Conservation (phyloP, 2,888 invertebrate genomes). For the Ceratothoa steindachneri region DNA sequence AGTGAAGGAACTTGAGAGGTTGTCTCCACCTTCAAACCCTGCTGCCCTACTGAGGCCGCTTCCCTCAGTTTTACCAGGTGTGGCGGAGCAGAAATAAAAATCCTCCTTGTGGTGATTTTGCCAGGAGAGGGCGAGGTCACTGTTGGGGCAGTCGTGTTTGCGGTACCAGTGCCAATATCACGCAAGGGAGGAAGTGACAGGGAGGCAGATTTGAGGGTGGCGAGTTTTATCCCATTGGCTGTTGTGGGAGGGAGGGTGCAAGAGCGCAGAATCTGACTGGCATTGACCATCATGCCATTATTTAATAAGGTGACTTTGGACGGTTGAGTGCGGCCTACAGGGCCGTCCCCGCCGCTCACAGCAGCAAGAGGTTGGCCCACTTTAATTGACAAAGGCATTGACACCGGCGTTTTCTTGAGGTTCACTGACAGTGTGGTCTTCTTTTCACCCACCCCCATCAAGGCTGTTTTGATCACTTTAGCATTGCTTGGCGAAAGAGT, state of each 20-base stretch:
- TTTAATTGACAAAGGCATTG: not conserved
- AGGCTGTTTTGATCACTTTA: not conserved
- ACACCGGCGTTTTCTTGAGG: not conserved
- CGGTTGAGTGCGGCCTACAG: no score
- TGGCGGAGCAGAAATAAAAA: not conserved
- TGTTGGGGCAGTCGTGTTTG: not conserved
- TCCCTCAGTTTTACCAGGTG: not conserved
- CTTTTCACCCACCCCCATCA: not conserved
- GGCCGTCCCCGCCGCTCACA: not conserved
- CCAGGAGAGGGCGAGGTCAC: not conserved
- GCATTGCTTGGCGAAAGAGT: not conserved
- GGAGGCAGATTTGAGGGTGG: not conserved
- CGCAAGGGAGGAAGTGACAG: not conserved
- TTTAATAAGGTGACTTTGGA: not conserved
- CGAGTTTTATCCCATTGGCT: not conserved
- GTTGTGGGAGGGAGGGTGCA: not conserved
- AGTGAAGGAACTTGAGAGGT: not conserved
- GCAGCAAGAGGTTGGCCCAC: not conserved
- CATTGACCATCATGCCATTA: not conserved
- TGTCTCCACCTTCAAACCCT: not conserved
- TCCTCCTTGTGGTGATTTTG: not conserved
- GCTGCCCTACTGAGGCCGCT: no score
- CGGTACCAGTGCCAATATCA: not conserved
- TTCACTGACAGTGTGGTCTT: not conserved
- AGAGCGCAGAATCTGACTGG: not conserved